A percentile compares a stretch with the other conserved stretches of the same genome.
Conservation (phyloP, 2,888 invertebrate species). For the Drosophila colorata region DNA sequence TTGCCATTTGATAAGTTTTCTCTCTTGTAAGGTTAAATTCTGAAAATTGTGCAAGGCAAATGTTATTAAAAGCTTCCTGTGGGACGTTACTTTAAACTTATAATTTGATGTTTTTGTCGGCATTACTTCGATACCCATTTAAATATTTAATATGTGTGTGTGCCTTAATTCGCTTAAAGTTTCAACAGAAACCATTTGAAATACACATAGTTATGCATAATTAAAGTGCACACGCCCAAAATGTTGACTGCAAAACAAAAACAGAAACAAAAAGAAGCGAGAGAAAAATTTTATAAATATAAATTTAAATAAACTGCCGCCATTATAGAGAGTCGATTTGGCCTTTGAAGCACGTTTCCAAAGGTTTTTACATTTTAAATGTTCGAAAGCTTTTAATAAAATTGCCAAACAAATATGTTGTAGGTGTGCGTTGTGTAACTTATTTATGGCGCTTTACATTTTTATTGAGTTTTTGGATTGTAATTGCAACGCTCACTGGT, state of each 20-base stretch:
- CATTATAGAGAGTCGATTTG: constrained; percentile 49
- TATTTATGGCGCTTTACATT: constrained; percentile 56
- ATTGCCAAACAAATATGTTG: constrained; percentile 58
- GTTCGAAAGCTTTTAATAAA: constrained; percentile 62
- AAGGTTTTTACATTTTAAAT: constrained; percentile 68
- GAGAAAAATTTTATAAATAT: constrained; percentile 40
- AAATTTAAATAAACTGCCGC: constrained; percentile 60
- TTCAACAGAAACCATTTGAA: constrained; percentile 39
- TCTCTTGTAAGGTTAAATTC: neutral
- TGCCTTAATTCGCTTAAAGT: constrained; percentile 58
- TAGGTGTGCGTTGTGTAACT: constrained; percentile 21
- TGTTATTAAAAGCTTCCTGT: constrained; percentile 7
- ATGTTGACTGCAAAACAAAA: constrained; percentile 23
- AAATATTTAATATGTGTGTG: constrained; percentile 46
- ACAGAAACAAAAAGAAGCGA: neutral
- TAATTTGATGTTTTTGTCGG: constrained; percentile 13
- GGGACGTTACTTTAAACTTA: constrained; percentile 3
- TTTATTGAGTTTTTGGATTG: constrained; percentile 50
- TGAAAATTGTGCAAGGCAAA: neutral
- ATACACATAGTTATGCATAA: constrained; percentile 67
- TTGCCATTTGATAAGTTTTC: constrained; percentile 52
- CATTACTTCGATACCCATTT: constrained; percentile 16
- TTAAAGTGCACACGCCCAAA: constrained; percentile 58
- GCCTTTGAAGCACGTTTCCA: constrained; percentile 59
- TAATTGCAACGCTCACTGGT: constrained; percentile 34